Percentiles rank a stretch among this genome's conserved stretches.
phyloP scores from a whole-genome alignment of 2,113 vertebrate species.

The Erpornis zantholeuca region DNA sequence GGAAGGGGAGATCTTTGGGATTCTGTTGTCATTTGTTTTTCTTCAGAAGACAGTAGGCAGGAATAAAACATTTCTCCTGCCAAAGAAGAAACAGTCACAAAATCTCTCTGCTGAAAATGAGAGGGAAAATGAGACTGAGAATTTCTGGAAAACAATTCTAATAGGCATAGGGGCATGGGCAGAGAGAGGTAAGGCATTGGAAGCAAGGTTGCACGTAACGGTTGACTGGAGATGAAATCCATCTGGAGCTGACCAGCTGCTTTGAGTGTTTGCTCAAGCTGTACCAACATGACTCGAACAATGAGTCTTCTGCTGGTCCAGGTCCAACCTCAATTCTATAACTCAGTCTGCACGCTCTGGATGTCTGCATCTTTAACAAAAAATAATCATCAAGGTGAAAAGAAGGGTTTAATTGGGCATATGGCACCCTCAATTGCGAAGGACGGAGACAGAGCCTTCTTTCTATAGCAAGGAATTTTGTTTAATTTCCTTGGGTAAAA shows the following conservation, averaged over 20 bases:
- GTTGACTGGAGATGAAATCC: constrained; percentile 50
- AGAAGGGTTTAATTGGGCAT: constrained; percentile 20
- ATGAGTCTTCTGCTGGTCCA: constrained; percentile 44
- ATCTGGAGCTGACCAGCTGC: constrained; percentile 29
- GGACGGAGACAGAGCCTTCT: not conserved
- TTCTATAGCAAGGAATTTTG: constrained; percentile 26
- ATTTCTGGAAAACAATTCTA: not conserved
- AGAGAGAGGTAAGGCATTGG: not conserved
- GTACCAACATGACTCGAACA: constrained; percentile 41
- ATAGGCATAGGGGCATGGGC: not conserved
- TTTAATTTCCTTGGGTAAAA: not conserved
- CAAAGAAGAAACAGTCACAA: not conserved
- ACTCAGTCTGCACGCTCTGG: not conserved
- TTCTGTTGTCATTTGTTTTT: not conserved
- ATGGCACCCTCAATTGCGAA: not conserved
- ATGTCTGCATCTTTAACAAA: constrained; percentile 35
- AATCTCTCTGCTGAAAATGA: not conserved
- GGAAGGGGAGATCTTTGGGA: not conserved
- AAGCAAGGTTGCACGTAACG: not conserved
- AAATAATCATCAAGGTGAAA: constrained; percentile 47
- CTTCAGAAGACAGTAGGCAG: not conserved
- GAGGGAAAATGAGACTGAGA: not conserved
- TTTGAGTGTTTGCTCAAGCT: constrained; percentile 44
- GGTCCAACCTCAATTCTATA: constrained; percentile 43
- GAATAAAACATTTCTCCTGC: not conserved